Conservation (phyloP, 2,113 vertebrate species). For the Canis aureus region DNA sequence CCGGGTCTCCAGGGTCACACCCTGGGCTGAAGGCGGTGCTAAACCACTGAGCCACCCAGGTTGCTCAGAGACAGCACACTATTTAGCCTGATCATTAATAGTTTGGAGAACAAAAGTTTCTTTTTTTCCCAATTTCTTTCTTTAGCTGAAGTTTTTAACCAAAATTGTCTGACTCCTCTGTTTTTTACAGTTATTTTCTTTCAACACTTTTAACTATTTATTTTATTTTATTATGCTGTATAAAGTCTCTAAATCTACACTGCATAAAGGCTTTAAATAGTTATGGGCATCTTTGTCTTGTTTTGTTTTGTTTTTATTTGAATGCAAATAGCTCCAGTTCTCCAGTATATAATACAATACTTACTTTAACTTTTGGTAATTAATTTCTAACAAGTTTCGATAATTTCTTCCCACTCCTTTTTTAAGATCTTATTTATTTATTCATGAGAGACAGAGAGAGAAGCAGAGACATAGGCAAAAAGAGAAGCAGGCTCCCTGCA, state of each 20-base stretch:
- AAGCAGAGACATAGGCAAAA: too few relatives aligned
- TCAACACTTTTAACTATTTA: neutral
- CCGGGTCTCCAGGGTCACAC: too few relatives aligned
- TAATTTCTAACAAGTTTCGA: neutral
- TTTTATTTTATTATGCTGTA: neutral
- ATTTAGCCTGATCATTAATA: neutral
- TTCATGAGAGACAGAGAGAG: too few relatives aligned
- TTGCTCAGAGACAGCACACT: too few relatives aligned
- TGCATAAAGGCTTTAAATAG: neutral
- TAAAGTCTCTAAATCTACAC: neutral
- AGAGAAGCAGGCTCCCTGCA: too few relatives aligned
- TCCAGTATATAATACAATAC: neutral
- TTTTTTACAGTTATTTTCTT: neutral
- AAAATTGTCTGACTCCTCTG: neutral
- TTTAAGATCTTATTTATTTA: neutral
- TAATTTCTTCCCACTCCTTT: neutral
- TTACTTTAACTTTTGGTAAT: slow-evolving; percentile 41
- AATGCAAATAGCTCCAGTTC: neutral
- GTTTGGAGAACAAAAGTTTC: neutral
- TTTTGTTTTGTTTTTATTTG: neutral
- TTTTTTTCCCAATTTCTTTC: neutral
- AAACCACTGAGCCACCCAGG: too few relatives aligned
- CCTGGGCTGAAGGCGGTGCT: too few relatives aligned
- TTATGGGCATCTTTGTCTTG: neutral
- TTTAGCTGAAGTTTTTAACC: neutral